A percentile compares a stretch with the other conserved stretches of the same genome.
Evolutionary conservation across 2,797 vertebrate species (phyloP).

Genomic region (Myotis pilosus): DNA sequence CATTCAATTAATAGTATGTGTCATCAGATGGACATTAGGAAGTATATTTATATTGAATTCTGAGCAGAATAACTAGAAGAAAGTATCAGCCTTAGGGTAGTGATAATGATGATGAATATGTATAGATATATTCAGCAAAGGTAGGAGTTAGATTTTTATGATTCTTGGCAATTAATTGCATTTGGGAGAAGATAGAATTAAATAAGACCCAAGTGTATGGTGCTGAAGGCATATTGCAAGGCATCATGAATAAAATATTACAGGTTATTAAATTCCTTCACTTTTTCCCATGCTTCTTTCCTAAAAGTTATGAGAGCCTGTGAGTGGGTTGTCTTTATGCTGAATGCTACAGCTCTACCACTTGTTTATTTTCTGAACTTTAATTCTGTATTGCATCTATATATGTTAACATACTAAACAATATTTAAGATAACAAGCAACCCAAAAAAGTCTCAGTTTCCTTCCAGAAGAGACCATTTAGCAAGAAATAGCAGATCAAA

Average conservation of each 20-base stretch:
- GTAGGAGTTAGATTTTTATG: neutral
- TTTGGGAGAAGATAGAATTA: neutral
- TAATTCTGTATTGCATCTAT: neutral
- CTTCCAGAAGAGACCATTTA: neutral
- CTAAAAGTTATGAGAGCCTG: neutral
- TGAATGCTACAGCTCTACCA: neutral
- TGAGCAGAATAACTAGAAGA: neutral
- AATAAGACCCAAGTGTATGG: neutral
- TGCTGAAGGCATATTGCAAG: neutral
- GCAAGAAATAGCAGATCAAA: neutral
- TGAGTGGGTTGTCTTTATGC: neutral
- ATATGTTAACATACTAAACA: neutral
- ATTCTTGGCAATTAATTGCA: neutral
- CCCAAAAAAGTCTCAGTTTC: neutral
- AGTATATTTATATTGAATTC: neutral
- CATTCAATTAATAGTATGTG: neutral
- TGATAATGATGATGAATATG: neutral
- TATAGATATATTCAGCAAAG: neutral
- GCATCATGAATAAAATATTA: neutral
- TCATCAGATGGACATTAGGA: neutral
- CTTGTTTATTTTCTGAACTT: neutral
- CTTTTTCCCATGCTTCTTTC: neutral
- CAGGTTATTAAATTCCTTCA: neutral
- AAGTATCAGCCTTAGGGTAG: neutral
- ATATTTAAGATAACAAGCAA: neutral